Conservation (phyloP, 1,140 invertebrate genomes). For the Drosophila kanapiae region DNA sequence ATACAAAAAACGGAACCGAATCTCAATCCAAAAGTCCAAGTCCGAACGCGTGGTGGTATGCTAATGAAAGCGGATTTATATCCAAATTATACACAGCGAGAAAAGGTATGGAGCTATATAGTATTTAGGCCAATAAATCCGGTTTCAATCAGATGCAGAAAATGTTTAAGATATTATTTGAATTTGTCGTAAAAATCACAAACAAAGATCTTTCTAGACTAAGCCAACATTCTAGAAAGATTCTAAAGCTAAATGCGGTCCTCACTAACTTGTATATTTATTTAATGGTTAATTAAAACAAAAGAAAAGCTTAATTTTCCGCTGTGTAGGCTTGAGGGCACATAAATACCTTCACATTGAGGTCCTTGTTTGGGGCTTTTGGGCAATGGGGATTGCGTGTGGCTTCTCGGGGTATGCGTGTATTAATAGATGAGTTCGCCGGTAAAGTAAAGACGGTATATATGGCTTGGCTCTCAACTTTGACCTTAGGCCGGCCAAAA, state of each 20-base stretch:
- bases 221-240: no score
- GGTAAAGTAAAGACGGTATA: constrained; percentile 21
- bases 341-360: constrained; percentile 29
- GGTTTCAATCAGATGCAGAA: background rate
- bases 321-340: background rate
- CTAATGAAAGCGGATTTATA: constrained; percentile 42
- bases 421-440: constrained; percentile 49
- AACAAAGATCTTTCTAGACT: background rate
- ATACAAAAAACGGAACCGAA: constrained; percentile 25
- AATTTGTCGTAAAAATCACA: background rate
- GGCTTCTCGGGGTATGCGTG: constrained; percentile 9
- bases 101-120: background rate
- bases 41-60: constrained; percentile 43
- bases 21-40: constrained; percentile 2
- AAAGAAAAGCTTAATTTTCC: background rate
- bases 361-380: constrained; percentile 1
- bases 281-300: background rate
- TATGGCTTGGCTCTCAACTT: constrained; percentile 48
- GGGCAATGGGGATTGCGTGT: constrained; percentile 20
- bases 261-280: background rate
- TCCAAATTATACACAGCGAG: constrained; percentile 1
- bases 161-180: no score
- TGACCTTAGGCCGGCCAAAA: constrained; percentile 39
- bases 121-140: background rate
- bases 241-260: background rate